Percentiles rank a stretch among this genome's conserved stretches.
These are phyloP conservation scores for Nudaria mundana DNA, from an alignment of 2,888 invertebrate genomes.

Conservation along the genomic window DNA sequence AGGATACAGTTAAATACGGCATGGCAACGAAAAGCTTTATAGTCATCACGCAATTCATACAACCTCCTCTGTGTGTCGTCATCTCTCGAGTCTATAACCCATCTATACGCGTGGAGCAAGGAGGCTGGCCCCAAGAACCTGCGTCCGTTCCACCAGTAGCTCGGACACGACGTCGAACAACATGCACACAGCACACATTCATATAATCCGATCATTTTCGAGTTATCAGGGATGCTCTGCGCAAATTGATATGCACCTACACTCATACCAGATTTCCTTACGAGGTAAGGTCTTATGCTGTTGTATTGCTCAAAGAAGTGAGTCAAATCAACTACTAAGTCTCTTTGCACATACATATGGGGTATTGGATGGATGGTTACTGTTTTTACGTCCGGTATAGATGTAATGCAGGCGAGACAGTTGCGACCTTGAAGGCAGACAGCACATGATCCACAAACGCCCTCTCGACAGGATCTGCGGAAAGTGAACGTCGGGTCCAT, in stretches of 20 bases:
- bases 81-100: conserved; percentile 98
- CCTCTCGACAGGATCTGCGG: conserved; percentile 88
- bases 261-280: conserved; percentile 65
- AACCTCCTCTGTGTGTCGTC: conserved; percentile 89
- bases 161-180: conserved; percentile 90
- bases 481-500: conserved; percentile 80
- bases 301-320: conserved; percentile 87
- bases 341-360: conserved; percentile 90
- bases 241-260: conserved; percentile 80
- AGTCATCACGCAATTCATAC: conserved; percentile 91
- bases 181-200: conserved; percentile 94
- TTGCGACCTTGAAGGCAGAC: conserved; percentile 87
- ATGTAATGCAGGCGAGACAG: conserved; percentile 85
- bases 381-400: conserved; percentile 60
- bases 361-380: conserved; percentile 88
- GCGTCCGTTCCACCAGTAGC: conserved; percentile 94
- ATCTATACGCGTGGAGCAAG: conserved; percentile 92
- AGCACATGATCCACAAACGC: conserved; percentile 89
- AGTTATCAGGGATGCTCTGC: conserved; percentile 85
- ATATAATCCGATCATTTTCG: conserved; percentile 59
- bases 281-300: conserved; percentile 86
- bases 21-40: conserved; percentile 96
- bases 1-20: conserved; percentile 98
- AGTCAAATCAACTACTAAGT: conserved; percentile 86
- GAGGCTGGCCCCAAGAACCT: conserved; percentile 91